Evolutionary conservation across 2,888 invertebrate genomes (phyloP).

Genomic region (Andrena haemorrhoa): DNA sequence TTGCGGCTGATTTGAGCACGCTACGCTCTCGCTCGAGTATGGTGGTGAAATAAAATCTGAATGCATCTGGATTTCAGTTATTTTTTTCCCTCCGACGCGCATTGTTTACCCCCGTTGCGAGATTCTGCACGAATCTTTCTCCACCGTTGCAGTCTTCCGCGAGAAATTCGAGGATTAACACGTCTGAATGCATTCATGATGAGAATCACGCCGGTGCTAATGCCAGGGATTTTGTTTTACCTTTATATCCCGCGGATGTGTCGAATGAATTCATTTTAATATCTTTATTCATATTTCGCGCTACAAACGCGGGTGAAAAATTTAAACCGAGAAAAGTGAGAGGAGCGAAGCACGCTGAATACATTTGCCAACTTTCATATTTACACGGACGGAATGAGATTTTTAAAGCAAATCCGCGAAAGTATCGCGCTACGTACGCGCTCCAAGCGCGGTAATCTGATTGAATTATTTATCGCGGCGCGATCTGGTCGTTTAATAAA

Average conservation of each 20-base stretch:
- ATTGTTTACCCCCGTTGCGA: not conserved
- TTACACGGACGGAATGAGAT: not conserved
- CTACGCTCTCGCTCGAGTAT: conserved; percentile 36
- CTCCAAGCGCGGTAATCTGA: not conserved
- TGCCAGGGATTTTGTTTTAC: not conserved
- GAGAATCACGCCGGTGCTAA: not conserved
- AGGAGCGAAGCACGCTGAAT: not conserved
- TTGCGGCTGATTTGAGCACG: conserved; percentile 36
- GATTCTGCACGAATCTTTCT: not conserved
- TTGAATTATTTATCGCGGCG: conserved; percentile 17
- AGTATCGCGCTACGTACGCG: not conserved
- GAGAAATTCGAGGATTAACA: not conserved
- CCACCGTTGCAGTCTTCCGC: not conserved
- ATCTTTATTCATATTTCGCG: not conserved
- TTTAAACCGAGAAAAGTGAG: not conserved
- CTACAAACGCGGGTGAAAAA: not conserved
- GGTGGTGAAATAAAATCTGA: conserved; percentile 59
- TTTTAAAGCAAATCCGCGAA: not conserved
- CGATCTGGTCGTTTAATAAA: conserved; percentile 25
- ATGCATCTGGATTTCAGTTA: conserved; percentile 57
- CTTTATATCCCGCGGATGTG: not conserved
- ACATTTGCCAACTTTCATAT: not conserved
- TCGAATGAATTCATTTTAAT: not conserved
- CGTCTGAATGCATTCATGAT: not conserved
- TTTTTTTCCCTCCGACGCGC: not conserved